phyloP scores from a whole-genome alignment of 2,888 invertebrate genomes.

The Syrista parreyssii region DNA sequence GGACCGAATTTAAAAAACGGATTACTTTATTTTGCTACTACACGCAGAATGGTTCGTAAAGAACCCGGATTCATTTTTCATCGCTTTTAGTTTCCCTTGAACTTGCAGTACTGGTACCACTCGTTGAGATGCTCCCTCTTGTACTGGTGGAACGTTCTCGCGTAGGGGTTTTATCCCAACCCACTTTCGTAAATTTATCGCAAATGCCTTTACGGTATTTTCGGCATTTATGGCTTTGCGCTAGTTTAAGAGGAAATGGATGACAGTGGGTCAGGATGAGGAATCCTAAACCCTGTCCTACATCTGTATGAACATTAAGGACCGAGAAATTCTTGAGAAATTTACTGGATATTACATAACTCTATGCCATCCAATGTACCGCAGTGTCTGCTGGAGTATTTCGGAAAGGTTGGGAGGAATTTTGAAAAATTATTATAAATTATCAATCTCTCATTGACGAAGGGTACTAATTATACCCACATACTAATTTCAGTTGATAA shows the following conservation, averaged over 20 bases:
- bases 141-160: neutral
- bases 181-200: neutral
- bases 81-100: neutral
- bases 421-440: too few species aligned
- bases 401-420: neutral
- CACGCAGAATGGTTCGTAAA: neutral
- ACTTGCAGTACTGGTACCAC: neutral
- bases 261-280: neutral
- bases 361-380: neutral
- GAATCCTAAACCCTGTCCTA: neutral
- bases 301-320: neutral
- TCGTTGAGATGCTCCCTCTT: neutral
- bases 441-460: too few species aligned
- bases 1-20: neutral
- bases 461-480: too few species aligned
- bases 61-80: neutral
- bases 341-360: neutral
- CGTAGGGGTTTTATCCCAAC: neutral
- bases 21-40: neutral
- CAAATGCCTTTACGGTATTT: neutral
- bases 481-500: neutral
- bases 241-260: neutral
- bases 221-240: neutral
- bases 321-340: neutral
- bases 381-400: neutral